Conservation (phyloP, 2,797 vertebrate species). For the Spondyliosoma cantharus region DNA sequence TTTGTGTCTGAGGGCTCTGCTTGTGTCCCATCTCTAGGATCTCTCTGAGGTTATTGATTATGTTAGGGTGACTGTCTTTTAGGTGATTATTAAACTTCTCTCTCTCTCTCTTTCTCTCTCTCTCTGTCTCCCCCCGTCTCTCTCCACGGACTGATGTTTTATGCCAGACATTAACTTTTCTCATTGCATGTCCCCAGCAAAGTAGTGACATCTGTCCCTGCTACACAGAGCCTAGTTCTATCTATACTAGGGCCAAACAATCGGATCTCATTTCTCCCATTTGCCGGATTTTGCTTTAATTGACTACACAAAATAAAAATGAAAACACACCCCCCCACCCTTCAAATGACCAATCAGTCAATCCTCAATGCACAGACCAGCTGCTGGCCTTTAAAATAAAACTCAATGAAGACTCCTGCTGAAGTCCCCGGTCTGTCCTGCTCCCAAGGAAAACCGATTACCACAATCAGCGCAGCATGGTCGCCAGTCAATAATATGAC, state of each 20-base stretch:
- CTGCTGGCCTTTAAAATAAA: slow-evolving; percentile 68
- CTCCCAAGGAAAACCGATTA: slow-evolving; percentile 75
- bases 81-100: too few species aligned
- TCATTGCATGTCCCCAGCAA: slow-evolving; percentile 24
- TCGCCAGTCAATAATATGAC: slow-evolving; percentile 80
- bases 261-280: slow-evolving; percentile 53
- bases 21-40: too few species aligned
- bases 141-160: slow-evolving; percentile 34
- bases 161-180: slow-evolving; percentile 32
- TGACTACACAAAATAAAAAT: slow-evolving; percentile 42
- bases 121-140: neutral
- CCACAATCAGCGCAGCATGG: slow-evolving; percentile 72
- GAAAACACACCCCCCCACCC: slow-evolving; percentile 32
- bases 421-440: slow-evolving; percentile 56
- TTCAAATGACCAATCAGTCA: slow-evolving; percentile 49
- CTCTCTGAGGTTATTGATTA: too few species aligned
- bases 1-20: too few species aligned
- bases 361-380: slow-evolving; percentile 63
- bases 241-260: slow-evolving; percentile 33
- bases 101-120: slow-evolving; percentile 8
- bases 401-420: slow-evolving; percentile 64
- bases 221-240: slow-evolving; percentile 15
- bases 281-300: slow-evolving; percentile 31
- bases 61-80: too few species aligned
- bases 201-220: slow-evolving; percentile 54